These are phyloP conservation scores for Dendrocincla fuliginosa DNA, from an alignment of 2,797 vertebrate genomes.

Conservation along the genomic window DNA sequence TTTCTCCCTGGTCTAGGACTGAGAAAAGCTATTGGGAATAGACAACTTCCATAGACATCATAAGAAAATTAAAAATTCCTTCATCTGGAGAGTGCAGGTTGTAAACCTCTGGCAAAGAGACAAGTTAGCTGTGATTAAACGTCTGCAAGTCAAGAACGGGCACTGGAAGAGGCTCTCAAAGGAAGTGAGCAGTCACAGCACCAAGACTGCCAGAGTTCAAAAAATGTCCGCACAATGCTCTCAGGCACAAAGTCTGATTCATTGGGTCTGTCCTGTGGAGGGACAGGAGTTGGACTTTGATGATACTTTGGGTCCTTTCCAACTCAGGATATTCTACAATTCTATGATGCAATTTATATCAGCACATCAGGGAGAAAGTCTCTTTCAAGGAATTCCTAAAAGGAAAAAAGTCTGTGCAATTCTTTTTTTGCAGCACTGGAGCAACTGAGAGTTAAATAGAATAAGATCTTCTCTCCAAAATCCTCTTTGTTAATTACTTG, in stretches of 20 bases:
- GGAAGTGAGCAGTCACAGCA: not conserved
- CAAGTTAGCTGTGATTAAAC: not conserved
- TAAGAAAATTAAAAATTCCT: not conserved
- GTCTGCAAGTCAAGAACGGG: not conserved
- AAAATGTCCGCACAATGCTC: not conserved
- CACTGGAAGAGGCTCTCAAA: not conserved
- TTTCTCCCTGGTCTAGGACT: not conserved
- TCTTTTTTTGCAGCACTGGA: not conserved
- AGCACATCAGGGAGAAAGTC: not conserved
- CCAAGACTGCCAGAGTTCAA: not conserved
- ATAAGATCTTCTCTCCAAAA: not conserved
- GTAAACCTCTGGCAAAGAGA: not conserved
- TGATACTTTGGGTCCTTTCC: not conserved
- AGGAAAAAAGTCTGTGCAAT: not conserved
- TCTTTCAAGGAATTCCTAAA: not conserved
- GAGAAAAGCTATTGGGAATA: accelerated
- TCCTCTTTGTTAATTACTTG: not conserved
- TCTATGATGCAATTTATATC: not conserved
- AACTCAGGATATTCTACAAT: not conserved
- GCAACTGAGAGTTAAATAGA: not conserved
- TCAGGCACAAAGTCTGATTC: not conserved
- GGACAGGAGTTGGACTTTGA: not conserved
- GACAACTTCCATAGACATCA: not conserved
- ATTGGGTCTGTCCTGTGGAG: not conserved
- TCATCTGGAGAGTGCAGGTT: not conserved